Evolutionary conservation across 1,140 invertebrate genomes (phyloP).

Genomic region (Zelostemma sp.): DNA sequence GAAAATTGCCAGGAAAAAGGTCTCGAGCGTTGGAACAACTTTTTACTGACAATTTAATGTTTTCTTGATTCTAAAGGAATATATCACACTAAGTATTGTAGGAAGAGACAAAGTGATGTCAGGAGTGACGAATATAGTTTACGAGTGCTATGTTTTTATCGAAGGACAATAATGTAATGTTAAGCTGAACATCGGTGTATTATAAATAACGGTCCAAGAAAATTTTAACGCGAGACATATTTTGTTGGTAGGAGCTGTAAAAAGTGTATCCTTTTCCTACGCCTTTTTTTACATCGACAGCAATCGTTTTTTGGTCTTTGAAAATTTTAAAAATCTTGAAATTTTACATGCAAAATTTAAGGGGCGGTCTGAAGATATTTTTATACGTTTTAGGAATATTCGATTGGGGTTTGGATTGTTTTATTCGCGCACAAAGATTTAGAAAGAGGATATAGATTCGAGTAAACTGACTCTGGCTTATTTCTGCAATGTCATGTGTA

Average conservation of each 20-base stretch:
- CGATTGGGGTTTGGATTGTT: no score
- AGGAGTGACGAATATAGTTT: slow-evolving; percentile 44
- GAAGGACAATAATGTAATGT: slow-evolving; percentile 72
- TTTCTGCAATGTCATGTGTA: no score
- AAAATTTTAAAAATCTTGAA: no score
- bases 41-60: neutral
- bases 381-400: no score
- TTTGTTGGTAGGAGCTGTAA: neutral
- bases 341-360: no score
- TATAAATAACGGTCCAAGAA: neutral
- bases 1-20: neutral
- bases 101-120: slow-evolving; percentile 28
- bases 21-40: neutral
- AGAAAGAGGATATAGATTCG: neutral
- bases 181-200: slow-evolving; percentile 54
- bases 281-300: neutral
- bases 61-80: neutral
- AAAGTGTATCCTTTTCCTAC: neutral
- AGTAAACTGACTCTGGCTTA: no score
- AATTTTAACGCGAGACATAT: slow-evolving; percentile 4
- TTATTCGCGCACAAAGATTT: no score
- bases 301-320: no score
- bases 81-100: slow-evolving; percentile 1
- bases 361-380: no score
- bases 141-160: slow-evolving; percentile 68